Evolutionary conservation across 2,888 invertebrate species (phyloP).

Genomic region (Arge pagana): DNA sequence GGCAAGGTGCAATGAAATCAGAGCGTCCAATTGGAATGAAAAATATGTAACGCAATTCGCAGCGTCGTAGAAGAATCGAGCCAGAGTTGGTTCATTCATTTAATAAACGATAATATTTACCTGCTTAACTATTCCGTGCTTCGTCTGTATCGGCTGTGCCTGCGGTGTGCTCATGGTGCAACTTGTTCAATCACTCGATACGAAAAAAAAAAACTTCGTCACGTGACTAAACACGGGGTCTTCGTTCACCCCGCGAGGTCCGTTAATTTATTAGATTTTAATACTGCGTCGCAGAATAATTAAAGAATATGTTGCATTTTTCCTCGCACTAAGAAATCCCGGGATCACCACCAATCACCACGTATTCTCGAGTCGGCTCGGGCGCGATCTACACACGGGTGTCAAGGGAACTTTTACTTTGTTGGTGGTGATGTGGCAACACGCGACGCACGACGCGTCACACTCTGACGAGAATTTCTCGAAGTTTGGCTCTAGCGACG

Average conservation of each 20-base stretch:
- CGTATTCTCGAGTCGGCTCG: constrained; percentile 44
- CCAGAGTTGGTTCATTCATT: not conserved
- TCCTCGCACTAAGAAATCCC: too few species aligned
- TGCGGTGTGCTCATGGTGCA: constrained; percentile 20
- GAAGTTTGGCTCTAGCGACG: constrained; percentile 4
- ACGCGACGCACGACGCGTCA: constrained; percentile 47
- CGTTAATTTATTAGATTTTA: not conserved
- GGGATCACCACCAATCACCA: constrained; percentile 39
- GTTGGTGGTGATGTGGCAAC: constrained; percentile 53
- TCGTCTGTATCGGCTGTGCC: constrained; percentile 58
- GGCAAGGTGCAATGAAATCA: not conserved
- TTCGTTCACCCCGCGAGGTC: constrained; percentile 9
- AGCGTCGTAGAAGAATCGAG: not conserved
- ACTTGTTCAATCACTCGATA: not conserved
- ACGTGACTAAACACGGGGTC: constrained; percentile 12
- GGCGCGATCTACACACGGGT: constrained; percentile 49
- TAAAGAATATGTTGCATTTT: constrained; percentile 7
- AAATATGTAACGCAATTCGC: too few species aligned
- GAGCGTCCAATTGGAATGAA: constrained; percentile 2
- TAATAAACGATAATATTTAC: constrained; percentile 52
- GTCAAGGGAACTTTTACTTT: constrained; percentile 45
- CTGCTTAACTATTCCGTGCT: constrained; percentile 67
- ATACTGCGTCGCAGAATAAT: constrained; percentile 6
- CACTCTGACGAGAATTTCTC: constrained; percentile 14
- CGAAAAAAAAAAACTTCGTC: constrained; percentile 1